phyloP scores from a whole-genome alignment of 2,888 invertebrate species.

The Tolmerus cingulatus region DNA sequence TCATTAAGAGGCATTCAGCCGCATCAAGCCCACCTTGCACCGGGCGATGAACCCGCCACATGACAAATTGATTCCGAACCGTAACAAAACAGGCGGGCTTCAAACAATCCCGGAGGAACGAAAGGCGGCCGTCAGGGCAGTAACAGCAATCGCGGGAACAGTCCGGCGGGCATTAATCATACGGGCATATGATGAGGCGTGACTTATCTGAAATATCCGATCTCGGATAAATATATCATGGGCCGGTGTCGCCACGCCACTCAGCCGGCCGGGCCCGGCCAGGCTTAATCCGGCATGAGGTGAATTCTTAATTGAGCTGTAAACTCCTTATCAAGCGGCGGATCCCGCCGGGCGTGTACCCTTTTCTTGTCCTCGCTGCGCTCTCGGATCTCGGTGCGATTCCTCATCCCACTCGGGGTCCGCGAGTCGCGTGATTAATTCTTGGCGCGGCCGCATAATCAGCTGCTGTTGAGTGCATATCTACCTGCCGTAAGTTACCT shows the following conservation, averaged over 20 bases:
- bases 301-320: slow-evolving; percentile 54
- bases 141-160: slow-evolving; percentile 42
- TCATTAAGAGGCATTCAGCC: neutral
- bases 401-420: neutral
- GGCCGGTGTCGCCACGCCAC: slow-evolving; percentile 42
- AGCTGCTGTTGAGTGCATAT: slow-evolving; percentile 23
- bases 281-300: slow-evolving; percentile 51
- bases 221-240: slow-evolving; percentile 45
- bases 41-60: slow-evolving; percentile 32
- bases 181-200: slow-evolving; percentile 44
- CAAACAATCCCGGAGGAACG: slow-evolving; percentile 5
- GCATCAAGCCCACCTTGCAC: slow-evolving; percentile 37
- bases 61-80: slow-evolving; percentile 38
- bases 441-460: slow-evolving; percentile 39
- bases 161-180: slow-evolving; percentile 43
- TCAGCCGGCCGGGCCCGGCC: slow-evolving; percentile 46
- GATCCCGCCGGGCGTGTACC: slow-evolving; percentile 19
- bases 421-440: slow-evolving; percentile 44
- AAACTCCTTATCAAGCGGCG: slow-evolving; percentile 49
- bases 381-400: neutral
- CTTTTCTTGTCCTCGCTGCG: slow-evolving; percentile 33
- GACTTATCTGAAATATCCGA: slow-evolving; percentile 48
- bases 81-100: slow-evolving; percentile 14
- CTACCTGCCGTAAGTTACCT: slow-evolving; percentile 7
- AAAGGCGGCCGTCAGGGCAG: slow-evolving; percentile 39